phyloP scores from a whole-genome alignment of 2,113 vertebrate species.

The Ramphastos sulfuratus region DNA sequence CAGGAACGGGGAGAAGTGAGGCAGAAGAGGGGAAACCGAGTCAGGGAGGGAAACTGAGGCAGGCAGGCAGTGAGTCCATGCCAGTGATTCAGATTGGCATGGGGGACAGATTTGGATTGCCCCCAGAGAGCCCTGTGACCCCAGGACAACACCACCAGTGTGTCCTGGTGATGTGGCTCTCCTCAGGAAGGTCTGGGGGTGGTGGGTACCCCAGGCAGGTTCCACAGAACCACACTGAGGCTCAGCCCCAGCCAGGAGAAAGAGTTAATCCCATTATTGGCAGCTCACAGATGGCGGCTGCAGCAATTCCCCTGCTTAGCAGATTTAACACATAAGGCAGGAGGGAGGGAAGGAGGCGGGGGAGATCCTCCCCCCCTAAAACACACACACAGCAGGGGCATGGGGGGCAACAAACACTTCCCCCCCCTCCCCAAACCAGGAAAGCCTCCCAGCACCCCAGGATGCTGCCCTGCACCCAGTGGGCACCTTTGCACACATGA shows the following conservation, averaged over 20 bases:
- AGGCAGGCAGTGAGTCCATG: fast-evolving
- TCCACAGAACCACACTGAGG: neutral
- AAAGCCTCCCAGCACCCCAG: neutral
- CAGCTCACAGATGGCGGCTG: constrained; percentile 58
- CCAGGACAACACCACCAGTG: neutral
- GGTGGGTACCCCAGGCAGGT: neutral
- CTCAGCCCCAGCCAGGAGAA: neutral
- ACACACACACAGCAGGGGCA: neutral
- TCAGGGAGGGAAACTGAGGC: neutral
- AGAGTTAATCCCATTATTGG: constrained; percentile 65
- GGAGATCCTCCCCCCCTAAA: neutral
- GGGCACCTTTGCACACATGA: neutral
- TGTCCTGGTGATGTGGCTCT: neutral
- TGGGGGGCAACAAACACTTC: neutral
- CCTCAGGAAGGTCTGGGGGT: neutral
- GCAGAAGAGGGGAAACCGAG: neutral
- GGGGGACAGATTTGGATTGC: neutral
- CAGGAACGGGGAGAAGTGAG: neutral
- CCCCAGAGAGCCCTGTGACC: neutral
- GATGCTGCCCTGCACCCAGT: neutral
- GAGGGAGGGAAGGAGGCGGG: neutral
- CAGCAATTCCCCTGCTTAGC: constrained; percentile 38
- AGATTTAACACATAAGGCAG: constrained; percentile 36
- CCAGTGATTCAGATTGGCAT: fast-evolving
- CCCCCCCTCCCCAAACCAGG: fast-evolving